Evolutionary conservation across 1,140 invertebrate species (phyloP), one percentile per base, ranked within the genome.

Genomic region (Epicauta chinensis): DNA sequence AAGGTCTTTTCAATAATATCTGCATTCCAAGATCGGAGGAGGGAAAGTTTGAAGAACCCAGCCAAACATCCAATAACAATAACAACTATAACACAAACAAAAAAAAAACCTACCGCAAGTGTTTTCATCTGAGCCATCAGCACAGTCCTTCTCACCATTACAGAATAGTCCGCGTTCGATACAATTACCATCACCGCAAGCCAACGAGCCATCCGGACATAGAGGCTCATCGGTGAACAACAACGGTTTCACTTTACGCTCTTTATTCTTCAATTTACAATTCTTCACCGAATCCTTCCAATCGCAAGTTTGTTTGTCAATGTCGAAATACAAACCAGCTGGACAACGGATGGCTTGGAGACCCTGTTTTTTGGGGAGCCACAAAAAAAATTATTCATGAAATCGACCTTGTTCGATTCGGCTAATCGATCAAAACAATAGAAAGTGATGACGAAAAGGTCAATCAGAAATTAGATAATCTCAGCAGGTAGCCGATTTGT

Each of bases 211-310:
- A 62, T 92, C 89, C 66, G 84, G 81, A 70, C 93, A 96, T 15
- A 95, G 77, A 2, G 92, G 92, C 67, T 95, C 91, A 59, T 94
- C 90, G 2, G 92, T 95, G 72, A 87, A 87, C 2, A 95, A 74
- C 51, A 93, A 74, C 45, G 93, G 93, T 69, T 92, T 92, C 10
- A 89, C 82, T 69, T 92, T 91, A 51, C 88, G 83, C 66, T 92
- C 90, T 69, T 93, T 93, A 71, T 84, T 91, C 75, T 92, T 94
- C 63, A 89, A 72, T 64, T 91, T 90, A 73, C 93, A 96, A 70
- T 95, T 95, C 69, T 91, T 93, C 0, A 96, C 92, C 2, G 90
- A 81, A 54, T 86, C 88, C 69, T 93, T 95, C 92, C 92, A 96
- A 68, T 95, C 91, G 68, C 92, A 96, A 2, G 92, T 95, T 73